Evolutionary conservation across 2,888 invertebrate genomes (phyloP), one percentile per base, ranked within the genome.

Genomic region (Formica aserva): DNA sequence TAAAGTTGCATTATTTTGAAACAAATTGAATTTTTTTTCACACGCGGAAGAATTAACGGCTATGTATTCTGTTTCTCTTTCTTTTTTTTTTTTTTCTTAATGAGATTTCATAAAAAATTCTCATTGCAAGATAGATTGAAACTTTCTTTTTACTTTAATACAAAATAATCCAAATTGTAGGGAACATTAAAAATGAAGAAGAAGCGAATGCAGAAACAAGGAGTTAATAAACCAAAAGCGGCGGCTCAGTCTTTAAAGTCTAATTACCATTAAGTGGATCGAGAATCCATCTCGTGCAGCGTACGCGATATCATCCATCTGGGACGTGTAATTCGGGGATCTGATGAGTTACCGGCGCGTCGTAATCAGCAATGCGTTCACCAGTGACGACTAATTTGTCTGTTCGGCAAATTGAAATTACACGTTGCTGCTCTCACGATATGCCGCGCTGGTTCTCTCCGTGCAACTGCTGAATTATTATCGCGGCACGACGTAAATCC

Each of bases 331-430:
- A 89, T 87, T 83, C 86, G 83, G 65, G 71, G 77, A 67, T 78
- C 69, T 81, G 83, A 63, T 86, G 85, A 85, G 86, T 84, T 85
- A 83, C 81, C 72, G 81, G 69, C 74, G 48, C 35, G 67, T 62
- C 57, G 83, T 85, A 88, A 86, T 84, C 85, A 88, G 86, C 74
- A 72, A n/a, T 52, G 85, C 84, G 85, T 74, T 80, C 63, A 60
- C 22, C 65, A 66, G 62, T 86, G 90, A 89, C 90, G 90, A 89
- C 91, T 91, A 90, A 91, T 91, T 91, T 88, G 89, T 91, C 84
- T 89, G 88, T 87, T 89, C 89, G 88, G 89, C 85, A 90, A 92
- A 91, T 91, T 91, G 91, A 91, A 92, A 92, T 92, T 92, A 90
- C 87, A 91, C 87, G 90, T 88, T 52, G 52, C n/a, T 91, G 85